Conservation (phyloP, 1,140 invertebrate species). For the Drosophila repletoides region DNA sequence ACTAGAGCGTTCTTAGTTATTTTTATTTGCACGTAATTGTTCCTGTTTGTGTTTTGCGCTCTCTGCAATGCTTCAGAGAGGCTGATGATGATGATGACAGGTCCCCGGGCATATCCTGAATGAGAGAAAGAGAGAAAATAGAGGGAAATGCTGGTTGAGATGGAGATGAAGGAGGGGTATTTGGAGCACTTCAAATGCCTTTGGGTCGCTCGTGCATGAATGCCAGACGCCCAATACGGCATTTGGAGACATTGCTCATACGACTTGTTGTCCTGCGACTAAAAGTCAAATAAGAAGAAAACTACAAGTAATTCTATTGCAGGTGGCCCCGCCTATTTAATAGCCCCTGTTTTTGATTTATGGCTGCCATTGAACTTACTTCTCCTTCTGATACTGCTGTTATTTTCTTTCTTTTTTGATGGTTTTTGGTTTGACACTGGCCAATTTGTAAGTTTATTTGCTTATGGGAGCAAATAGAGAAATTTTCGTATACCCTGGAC, state of each 20-base stretch:
- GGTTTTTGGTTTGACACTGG: conserved; percentile 32
- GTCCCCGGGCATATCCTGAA: conserved; percentile 21
- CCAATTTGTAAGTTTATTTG: conserved; percentile 77
- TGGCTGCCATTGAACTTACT: conserved; percentile 67
- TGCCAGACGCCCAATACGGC: conserved; percentile 19
- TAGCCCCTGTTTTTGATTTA: conserved; percentile 70
- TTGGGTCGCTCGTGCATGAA: conserved; percentile 67
- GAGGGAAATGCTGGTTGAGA: not conserved
- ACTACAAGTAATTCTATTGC: conserved; percentile 76
- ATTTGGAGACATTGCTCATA: conserved; percentile 37
- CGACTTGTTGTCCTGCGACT: conserved; percentile 37
- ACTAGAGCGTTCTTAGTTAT: conserved; percentile 15
- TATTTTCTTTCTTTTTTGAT: conserved; percentile 13
- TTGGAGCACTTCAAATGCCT: conserved; percentile 51
- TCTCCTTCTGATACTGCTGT: not conserved
- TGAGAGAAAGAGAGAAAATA: conserved; percentile 3
- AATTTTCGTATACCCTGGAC: conserved; percentile 31
- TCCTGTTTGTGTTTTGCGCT: conserved; percentile 43
- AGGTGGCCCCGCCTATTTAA: conserved; percentile 32
- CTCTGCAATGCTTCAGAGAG: conserved; percentile 3
- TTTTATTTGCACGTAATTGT: conserved; percentile 60
- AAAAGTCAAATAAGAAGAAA: conserved; percentile 71
- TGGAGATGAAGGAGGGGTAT: not conserved
- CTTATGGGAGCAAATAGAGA: conserved; percentile 39
- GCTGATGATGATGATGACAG: conserved; percentile 51